These are phyloP conservation scores for Brenthis daphne DNA, from an alignment of 2,888 invertebrate species.

Conservation along the genomic window DNA sequence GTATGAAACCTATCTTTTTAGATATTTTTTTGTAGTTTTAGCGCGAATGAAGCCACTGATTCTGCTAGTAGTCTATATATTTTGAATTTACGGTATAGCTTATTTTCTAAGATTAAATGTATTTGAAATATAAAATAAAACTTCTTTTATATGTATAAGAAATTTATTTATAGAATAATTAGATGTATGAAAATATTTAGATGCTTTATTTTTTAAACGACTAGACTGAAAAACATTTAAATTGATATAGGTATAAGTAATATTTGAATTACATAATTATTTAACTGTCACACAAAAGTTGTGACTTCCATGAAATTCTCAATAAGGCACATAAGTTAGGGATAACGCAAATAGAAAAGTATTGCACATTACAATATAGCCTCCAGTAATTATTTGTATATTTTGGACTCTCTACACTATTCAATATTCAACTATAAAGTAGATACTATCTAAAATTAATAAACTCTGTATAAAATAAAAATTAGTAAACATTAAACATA, in stretches of 20 bases:
- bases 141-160: conserved; percentile 1
- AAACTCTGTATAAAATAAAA: not conserved
- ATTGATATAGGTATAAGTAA: not conserved
- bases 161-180: conserved; percentile 11
- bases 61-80: conserved; percentile 2
- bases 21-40: no score
- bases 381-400: not conserved
- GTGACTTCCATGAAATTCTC: not conserved
- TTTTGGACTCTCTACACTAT: no score
- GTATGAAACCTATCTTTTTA: no score
- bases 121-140: not conserved
- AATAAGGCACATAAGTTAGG: conserved; percentile 10
- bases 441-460: not conserved
- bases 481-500: not conserved
- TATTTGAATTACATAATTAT: not conserved
- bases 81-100: conserved; percentile 23
- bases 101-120: no score
- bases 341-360: not conserved
- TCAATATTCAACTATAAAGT: not conserved
- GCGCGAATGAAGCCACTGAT: no score
- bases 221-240: conserved; percentile 10
- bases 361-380: not conserved
- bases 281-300: not conserved
- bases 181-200: conserved; percentile 2
- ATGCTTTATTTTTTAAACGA: conserved; percentile 3